Evolutionary conservation across 2,888 invertebrate species (phyloP).

Genomic region (Acanthopleura granulata): DNA sequence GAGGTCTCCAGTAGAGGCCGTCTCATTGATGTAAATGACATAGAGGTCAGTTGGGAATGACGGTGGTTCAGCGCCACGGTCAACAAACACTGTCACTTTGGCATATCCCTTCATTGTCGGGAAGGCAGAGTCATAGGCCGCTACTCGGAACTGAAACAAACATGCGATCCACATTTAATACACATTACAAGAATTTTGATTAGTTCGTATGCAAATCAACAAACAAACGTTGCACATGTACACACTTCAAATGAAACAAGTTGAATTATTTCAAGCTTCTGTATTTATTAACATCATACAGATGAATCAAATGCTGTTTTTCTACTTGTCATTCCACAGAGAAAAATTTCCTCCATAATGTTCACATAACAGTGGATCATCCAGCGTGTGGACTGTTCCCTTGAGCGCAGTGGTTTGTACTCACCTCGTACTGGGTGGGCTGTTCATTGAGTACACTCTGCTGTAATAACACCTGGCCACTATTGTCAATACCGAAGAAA

Average conservation of each 20-base stretch:
- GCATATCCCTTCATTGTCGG: constrained; percentile 3
- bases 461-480: not conserved
- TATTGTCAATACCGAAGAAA: constrained; percentile 6
- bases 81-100: not conserved
- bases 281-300: no score
- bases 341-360: no score
- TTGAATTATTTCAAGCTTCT: no score
- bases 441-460: constrained; percentile 2
- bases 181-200: no score
- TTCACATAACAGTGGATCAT: no score
- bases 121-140: constrained; percentile 9
- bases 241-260: no score
- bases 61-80: not conserved
- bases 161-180: no score
- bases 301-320: no score
- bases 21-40: not conserved
- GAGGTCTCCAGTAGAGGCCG: not conserved
- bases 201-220: no score
- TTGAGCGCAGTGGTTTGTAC: not conserved
- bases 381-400: no score
- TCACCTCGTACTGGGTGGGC: not conserved
- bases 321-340: no score
- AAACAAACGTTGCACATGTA: no score
- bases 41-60: not conserved
- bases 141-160: constrained; percentile 4